phyloP scores from a whole-genome alignment of 1,140 invertebrate species.

The Oreohelix idahoensis region DNA sequence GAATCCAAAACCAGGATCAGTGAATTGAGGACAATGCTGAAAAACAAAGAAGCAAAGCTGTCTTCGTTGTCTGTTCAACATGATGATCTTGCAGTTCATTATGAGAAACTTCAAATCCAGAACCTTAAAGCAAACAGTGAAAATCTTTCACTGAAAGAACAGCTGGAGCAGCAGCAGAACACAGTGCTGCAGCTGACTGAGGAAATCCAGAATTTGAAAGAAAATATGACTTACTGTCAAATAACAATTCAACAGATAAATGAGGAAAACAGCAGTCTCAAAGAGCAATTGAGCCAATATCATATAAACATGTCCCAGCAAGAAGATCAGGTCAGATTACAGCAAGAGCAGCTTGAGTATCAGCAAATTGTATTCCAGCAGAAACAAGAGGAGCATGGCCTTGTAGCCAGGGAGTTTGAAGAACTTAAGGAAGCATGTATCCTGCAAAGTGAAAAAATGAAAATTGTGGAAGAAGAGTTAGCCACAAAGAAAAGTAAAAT shows the following conservation, averaged over 20 bases:
- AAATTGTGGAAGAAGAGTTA: slow-evolving; percentile 4
- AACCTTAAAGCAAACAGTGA: slow-evolving; percentile 18
- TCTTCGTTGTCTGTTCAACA: not conserved
- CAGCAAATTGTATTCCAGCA: not conserved
- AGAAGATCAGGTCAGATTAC: not conserved
- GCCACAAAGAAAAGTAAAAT: not conserved
- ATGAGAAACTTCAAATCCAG: slow-evolving; percentile 33
- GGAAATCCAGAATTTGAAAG: slow-evolving; percentile 2
- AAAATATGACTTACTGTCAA: not conserved
- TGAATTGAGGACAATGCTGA: slow-evolving; percentile 33
- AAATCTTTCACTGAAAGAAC: not conserved
- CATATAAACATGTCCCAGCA: not conserved
- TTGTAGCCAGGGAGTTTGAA: not conserved
- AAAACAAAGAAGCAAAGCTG: slow-evolving; percentile 35
- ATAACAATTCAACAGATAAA: slow-evolving; percentile 8
- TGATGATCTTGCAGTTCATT: slow-evolving; percentile 36
- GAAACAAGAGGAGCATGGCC: not conserved
- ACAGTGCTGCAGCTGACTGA: not conserved
- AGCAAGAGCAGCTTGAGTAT: not conserved
- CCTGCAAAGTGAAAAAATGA: not conserved
- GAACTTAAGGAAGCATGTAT: not conserved
- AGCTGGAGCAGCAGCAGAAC: not conserved
- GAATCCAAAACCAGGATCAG: slow-evolving; percentile 20
- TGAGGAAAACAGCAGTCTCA: slow-evolving; percentile 13
- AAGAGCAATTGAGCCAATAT: slow-evolving; percentile 13